Evolutionary conservation across 2,888 invertebrate genomes (phyloP), one percentile per base, ranked within the genome.

Genomic region (Andrena haemorrhoa): DNA sequence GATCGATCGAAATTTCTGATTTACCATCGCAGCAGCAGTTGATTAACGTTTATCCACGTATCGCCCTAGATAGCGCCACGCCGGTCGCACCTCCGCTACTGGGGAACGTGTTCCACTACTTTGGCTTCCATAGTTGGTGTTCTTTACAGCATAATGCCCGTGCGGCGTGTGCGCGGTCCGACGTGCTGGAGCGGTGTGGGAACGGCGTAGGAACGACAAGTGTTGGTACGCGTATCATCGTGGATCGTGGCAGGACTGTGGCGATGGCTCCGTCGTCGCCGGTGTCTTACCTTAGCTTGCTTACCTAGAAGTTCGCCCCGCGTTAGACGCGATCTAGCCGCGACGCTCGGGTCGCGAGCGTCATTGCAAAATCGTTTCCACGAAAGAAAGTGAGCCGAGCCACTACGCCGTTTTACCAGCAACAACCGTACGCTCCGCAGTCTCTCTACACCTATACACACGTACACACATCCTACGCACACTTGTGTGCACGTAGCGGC

Each of bases 131-230:
- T 87, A 89, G 88, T 88, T 86, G 87, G 89, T 72, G 84, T 88
- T 89, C 86, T 85, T 83, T 75, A 76, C 82, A 79, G 82, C 79
- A 82, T 82, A 84, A 88, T 88, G 86, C 74, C 80, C 56, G 77
- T 85, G 80, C 80, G 79, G 90, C 89, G 89, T 87, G 89, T 91
- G 90, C 90, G 90, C 88, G 86, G 77, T 80, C 76, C 86, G 41
- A 41, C 41, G 41, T 41, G 41, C 16, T 41, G 41, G 41, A 41
- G 12, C 41, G 79, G 85, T 83, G 82, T 81, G 79, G 74, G 74
- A 58, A 70, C 79, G 70, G 72, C 70, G 51, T 64, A 63, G 76
- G 61, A 76, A 83, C 81, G 66, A 80, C 75, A 75, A 88, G 84
- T 82, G 86, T 84, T 82, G 82, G 83, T 83, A 79, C 73, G 75